phyloP scores from a whole-genome alignment of 2,888 invertebrate genomes.

The Drosophila diplacantha region DNA sequence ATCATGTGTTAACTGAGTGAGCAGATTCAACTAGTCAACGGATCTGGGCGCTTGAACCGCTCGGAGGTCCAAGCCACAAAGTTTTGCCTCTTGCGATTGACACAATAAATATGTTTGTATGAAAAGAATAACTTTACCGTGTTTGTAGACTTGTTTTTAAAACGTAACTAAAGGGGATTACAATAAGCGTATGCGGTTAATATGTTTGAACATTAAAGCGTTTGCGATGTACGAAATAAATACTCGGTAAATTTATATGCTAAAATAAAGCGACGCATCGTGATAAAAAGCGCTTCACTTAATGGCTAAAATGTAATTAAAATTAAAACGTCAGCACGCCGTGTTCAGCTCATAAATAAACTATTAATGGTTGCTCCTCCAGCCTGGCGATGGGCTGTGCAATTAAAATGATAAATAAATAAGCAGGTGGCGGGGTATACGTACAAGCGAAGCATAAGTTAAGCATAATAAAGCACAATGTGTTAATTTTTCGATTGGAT shows the following conservation, averaged over 20 bases:
- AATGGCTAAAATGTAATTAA: slow-evolving; percentile 33
- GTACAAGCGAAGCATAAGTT: slow-evolving; percentile 52
- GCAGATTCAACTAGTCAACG: slow-evolving; percentile 32
- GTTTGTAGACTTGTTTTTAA: slow-evolving; percentile 26
- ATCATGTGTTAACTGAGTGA: slow-evolving; percentile 34
- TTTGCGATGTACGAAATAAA: slow-evolving; percentile 20
- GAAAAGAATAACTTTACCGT: slow-evolving; percentile 32
- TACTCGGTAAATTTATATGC: background rate
- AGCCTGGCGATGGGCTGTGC: slow-evolving; percentile 21
- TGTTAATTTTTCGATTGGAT: slow-evolving; percentile 36
- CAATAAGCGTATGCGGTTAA: slow-evolving; percentile 36
- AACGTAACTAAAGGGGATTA: slow-evolving; percentile 23
- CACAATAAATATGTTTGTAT: slow-evolving; percentile 54
- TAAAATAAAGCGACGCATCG: slow-evolving; percentile 10
- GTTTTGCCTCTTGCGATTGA: slow-evolving; percentile 71
- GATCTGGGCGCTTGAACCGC: slow-evolving; percentile 32
- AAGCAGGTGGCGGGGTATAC: slow-evolving; percentile 27
- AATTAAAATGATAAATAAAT: slow-evolving; percentile 35
- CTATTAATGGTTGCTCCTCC: slow-evolving; percentile 20
- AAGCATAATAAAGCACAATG: slow-evolving; percentile 44
- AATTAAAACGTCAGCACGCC: slow-evolving; percentile 42
- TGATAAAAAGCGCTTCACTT: slow-evolving; percentile 23
- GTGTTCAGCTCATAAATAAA: slow-evolving; percentile 44
- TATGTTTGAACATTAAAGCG: slow-evolving; percentile 36
- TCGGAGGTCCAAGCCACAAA: slow-evolving; percentile 27